Base-by-base conservation (phyloP, 2,888 invertebrate genomes). In the Girardia tigrina region DNA sequence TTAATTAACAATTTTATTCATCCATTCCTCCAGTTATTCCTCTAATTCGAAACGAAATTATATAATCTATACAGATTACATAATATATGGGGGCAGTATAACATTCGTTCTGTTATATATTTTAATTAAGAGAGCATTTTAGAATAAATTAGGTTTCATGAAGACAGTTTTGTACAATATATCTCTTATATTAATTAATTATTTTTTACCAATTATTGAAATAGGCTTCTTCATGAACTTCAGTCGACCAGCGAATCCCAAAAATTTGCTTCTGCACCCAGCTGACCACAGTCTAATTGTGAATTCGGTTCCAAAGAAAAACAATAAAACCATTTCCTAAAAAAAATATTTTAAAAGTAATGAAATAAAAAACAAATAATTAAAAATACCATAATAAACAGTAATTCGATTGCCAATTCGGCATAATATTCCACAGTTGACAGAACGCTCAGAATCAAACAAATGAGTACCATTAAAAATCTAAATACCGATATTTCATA, bases 161-260 rank as follows among this genome's bases (percentile, higher is more conserved):
- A n/a, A n/a, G n/a, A n/a, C n/a, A n/a, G n/a, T n/a, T n/a, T n/a
- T n/a, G n/a, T n/a, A n/a, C n/a, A n/a, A n/a, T n/a, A n/a, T n/a
- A n/a, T n/a, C n/a, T n/a, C n/a, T n/a, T n/a, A n/a, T n/a, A n/a
- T n/a, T n/a, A n/a, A n/a, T n/a, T n/a, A n/a, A n/a, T n/a, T n/a
- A n/a, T n/a, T n/a, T n/a, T n/a, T n/a, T 56, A 90, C 91, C 91
- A 85, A 91, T 90, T 78, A 91, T 89, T 83, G 90, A 90, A 82
- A 91, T 90, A 77, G 91, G 91, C 86, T 91, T 91, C 79, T 90
- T 86, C 79, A 90, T 88, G 83, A 91, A 91, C 78, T 89, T 86
- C 72, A 90, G 84, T 76, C 91, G 86, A 29, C 91, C 91, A 80
- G 88, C 88, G 79, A 88, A 86, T 26, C 90, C 90, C 88, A 90